A percentile compares a stretch with the other conserved stretches of the same genome.
Evolutionary conservation across 2,888 invertebrate species (phyloP).

Genomic region (Glyphotaelius pellucidus): DNA sequence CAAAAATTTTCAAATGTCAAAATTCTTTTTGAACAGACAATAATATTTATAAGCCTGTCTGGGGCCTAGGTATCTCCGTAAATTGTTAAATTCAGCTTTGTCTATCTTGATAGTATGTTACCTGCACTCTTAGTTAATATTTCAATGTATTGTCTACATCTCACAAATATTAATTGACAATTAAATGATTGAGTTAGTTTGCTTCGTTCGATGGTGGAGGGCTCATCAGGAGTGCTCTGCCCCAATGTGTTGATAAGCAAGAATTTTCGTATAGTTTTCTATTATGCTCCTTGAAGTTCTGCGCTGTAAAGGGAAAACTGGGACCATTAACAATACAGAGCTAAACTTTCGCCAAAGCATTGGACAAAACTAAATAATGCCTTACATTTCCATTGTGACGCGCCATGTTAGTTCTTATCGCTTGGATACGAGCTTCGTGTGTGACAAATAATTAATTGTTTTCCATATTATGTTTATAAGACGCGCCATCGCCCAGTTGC

Average conservation of each 20-base stretch:
- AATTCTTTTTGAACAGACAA: too few species aligned
- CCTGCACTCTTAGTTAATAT: background rate
- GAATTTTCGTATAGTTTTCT: constrained; percentile 42
- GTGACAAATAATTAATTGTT: constrained; percentile 50
- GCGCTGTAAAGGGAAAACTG: constrained; percentile 28
- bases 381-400: constrained; percentile 26
- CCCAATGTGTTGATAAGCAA: background rate
- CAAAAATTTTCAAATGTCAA: too few species aligned
- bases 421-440: constrained; percentile 17
- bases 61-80: too few species aligned
- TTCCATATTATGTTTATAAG: constrained; percentile 16
- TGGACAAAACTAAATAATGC: constrained; percentile 36
- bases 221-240: background rate
- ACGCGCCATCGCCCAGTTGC: background rate
- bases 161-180: background rate
- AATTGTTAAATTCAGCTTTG: too few species aligned
- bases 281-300: constrained; percentile 36
- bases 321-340: constrained; percentile 33
- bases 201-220: background rate
- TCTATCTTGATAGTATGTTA: too few species aligned
- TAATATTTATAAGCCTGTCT: too few species aligned
- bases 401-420: constrained; percentile 28
- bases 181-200: background rate
- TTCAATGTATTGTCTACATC: background rate
- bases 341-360: constrained; percentile 37